These are phyloP conservation scores for Halocaridina rubra DNA, from an alignment of 2,888 invertebrate genomes.

Conservation along the genomic window DNA sequence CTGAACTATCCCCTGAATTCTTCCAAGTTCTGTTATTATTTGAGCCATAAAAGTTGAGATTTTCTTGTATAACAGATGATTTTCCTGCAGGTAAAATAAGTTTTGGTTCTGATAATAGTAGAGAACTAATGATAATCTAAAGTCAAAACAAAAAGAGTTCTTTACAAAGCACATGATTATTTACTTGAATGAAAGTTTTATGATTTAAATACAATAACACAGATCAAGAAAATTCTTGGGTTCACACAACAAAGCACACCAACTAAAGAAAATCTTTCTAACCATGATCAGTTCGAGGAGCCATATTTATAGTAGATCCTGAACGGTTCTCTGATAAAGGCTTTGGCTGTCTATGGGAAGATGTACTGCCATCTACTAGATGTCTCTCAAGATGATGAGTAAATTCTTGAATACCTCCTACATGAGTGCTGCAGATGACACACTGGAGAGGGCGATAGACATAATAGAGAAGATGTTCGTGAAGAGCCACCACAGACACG, in stretches of 20 bases:
- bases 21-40: no score
- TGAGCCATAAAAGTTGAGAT: no score
- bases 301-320: background rate
- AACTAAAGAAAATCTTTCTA: background rate
- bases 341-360: background rate
- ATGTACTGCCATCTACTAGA: slow-evolving; percentile 25
- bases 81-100: no score
- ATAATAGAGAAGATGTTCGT: slow-evolving; percentile 57
- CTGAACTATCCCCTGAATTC: background rate
- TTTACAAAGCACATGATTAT: no score
- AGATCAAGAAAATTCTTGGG: no score
- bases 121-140: no score
- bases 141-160: no score
- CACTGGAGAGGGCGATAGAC: slow-evolving; percentile 55
- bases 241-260: background rate
- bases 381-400: slow-evolving; percentile 48
- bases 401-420: slow-evolving; percentile 51
- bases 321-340: background rate
- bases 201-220: no score
- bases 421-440: slow-evolving; percentile 36
- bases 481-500: slow-evolving; percentile 45
- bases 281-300: no score
- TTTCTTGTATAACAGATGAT: no score
- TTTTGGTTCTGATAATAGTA: no score
- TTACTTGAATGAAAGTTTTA: no score